Evolutionary conservation across 1,140 invertebrate genomes (phyloP), one percentile per base, ranked within the genome.

Genomic region (Nephotettix cincticeps): DNA sequence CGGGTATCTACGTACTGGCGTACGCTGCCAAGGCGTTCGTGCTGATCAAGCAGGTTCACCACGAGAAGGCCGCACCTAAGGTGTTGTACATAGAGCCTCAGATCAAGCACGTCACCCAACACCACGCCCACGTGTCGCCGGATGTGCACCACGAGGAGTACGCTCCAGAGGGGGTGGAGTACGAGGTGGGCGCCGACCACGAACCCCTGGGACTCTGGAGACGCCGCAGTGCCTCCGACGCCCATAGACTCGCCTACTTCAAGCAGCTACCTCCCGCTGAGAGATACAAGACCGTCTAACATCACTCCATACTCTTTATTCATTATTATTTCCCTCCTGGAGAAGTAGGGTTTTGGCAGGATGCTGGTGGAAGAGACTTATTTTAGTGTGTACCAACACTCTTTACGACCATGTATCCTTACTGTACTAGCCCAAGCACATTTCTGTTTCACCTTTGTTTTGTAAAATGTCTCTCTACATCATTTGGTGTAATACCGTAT

Each of bases 1-100:
- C 68, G 3, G 68, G 45, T 1, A 45, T 69, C 40, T 69, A 69
- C 30, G 68, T 69, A 23, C 45, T 54, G 13, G 47, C 54, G 1
- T 29, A 58, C 27, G 68, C 27, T 14, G 29, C 58, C 19, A 69
- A 61, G 25, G 27, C 25, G 56, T 28, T 25, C 14, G 13, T 25
- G 21, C n/a, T 61, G 9, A n/a, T 61, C 21, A 61, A 25, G 9
- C 28, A 25, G 56, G 14, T 6, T 29, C 56, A 61, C 25, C 56
- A 61, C 25, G 56, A 61, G 56, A 61, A 61, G 25, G 4, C 13
- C 21, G 56, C 56, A 6, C 56, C 56, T 4, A 61, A 61, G 27
- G 56, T 61, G 21, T 25, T 61, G 25, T 61, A 61, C 25, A 61
- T 61, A 2, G 56, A 61, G 56, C 56, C 56, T 13, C 21, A 61